Evolutionary conservation across 2,888 invertebrate genomes (phyloP).

Genomic region (Synergus umbraculus): DNA sequence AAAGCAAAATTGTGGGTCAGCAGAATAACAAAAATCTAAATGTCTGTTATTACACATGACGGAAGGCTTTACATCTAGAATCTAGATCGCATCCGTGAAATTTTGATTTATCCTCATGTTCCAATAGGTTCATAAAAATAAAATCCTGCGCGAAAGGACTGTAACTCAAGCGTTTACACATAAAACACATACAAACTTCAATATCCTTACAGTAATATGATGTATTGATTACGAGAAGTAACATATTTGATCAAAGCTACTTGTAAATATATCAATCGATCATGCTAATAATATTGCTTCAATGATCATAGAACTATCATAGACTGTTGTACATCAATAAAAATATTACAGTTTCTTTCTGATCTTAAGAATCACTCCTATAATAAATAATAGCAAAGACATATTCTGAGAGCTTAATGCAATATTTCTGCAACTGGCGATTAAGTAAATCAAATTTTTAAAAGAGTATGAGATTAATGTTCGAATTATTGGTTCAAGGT

Average conservation of each 20-base stretch:
- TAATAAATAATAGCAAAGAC: neutral
- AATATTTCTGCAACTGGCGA: neutral
- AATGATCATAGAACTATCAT: neutral
- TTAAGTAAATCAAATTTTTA: neutral
- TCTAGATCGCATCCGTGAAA: constrained; percentile 49
- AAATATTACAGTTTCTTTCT: neutral
- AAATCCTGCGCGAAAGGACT: constrained; percentile 43
- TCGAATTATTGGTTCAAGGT: neutral
- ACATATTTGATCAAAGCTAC: neutral
- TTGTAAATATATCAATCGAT: constrained; percentile 25
- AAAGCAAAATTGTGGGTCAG: neutral
- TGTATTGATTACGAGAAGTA: constrained; percentile 16
- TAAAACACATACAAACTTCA: neutral
- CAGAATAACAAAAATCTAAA: neutral
- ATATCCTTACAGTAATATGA: constrained; percentile 11
- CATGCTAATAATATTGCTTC: neutral
- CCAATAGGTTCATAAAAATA: constrained; percentile 23
- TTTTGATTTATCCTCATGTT: constrained; percentile 54
- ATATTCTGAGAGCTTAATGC: neutral
- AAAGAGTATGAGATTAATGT: neutral
- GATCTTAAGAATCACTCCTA: neutral
- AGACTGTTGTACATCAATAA: neutral
- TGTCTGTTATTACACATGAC: constrained; percentile 17
- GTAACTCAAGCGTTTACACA: constrained; percentile 39
- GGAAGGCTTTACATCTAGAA: constrained; percentile 43